phyloP scores from a whole-genome alignment of 2,888 invertebrate genomes.

The Protonemura montana region DNA sequence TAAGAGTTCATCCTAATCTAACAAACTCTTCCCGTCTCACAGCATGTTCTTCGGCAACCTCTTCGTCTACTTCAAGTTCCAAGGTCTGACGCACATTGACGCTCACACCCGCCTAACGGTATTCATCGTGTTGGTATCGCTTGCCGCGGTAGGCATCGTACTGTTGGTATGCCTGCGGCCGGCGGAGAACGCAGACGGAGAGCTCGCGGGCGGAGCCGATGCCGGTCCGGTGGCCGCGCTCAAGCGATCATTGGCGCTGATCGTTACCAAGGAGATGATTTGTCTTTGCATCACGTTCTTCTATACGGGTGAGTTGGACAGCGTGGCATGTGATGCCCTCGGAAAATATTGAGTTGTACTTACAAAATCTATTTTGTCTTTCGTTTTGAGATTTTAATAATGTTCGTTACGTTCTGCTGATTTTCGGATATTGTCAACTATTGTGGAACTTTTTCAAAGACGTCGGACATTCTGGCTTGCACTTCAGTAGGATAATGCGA shows the following conservation, averaged over 20 bases:
- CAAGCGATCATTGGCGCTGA: conserved; percentile 76
- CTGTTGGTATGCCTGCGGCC: conserved; percentile 71
- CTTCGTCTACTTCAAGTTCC: conserved; percentile 92
- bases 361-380: no score
- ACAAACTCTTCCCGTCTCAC: conserved; percentile 56
- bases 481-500: no score
- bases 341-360: no score
- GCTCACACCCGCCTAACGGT: conserved; percentile 76
- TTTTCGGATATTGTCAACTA: no score
- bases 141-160: conserved; percentile 75
- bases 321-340: no score
- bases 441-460: no score
- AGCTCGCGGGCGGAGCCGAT: conserved; percentile 56
- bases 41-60: conserved; percentile 95
- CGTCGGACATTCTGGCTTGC: no score
- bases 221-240: conserved; percentile 74
- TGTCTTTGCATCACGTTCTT: conserved; percentile 85
- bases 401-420: no score
- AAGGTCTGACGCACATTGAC: conserved; percentile 78
- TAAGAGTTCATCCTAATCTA: no score
- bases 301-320: conserved; percentile 79
- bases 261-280: conserved; percentile 84
- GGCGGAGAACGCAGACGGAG: conserved; percentile 55
- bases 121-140: conserved; percentile 74
- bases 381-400: no score